A percentile compares a stretch with the other conserved stretches of the same genome.
These are phyloP conservation scores for Streptopelia turtur DNA, from an alignment of 2,797 vertebrate genomes.

Conservation along the genomic window DNA sequence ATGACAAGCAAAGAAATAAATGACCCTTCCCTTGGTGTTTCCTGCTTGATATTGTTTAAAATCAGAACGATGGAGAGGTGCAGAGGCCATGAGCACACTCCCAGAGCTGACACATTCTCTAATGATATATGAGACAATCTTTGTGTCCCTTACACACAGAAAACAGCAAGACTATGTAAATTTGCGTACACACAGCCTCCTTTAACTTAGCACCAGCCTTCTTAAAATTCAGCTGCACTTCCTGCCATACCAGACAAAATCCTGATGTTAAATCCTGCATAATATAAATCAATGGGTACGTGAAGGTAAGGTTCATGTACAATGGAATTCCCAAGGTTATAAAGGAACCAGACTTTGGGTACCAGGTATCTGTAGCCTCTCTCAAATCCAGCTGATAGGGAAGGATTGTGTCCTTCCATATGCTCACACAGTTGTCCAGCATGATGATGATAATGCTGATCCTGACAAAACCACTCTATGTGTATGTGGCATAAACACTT, in stretches of 20 bases:
- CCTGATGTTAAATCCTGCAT: not conserved
- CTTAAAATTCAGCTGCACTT: not conserved
- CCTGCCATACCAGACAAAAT: not conserved
- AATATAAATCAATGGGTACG: not conserved
- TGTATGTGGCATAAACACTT: not conserved
- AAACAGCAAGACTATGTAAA: not conserved
- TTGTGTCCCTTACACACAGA: not conserved
- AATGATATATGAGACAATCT: not conserved
- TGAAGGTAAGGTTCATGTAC: not conserved
- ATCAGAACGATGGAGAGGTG: not conserved
- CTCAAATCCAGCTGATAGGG: not conserved
- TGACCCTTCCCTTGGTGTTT: not conserved
- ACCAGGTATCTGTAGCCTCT: not conserved
- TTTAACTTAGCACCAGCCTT: not conserved
- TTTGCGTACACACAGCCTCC: not conserved
- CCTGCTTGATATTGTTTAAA: not conserved
- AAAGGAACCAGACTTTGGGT: not conserved
- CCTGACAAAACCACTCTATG: not conserved
- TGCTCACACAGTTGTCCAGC: not conserved
- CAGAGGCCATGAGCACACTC: not conserved
- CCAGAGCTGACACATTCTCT: not conserved
- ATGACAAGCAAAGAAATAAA: not conserved
- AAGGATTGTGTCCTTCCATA: not conserved
- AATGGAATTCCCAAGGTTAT: not conserved
- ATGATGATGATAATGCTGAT: not conserved